Evolutionary conservation across 2,888 invertebrate species (phyloP), one percentile per base, ranked within the genome.

Genomic region (Andrena dorsata): DNA sequence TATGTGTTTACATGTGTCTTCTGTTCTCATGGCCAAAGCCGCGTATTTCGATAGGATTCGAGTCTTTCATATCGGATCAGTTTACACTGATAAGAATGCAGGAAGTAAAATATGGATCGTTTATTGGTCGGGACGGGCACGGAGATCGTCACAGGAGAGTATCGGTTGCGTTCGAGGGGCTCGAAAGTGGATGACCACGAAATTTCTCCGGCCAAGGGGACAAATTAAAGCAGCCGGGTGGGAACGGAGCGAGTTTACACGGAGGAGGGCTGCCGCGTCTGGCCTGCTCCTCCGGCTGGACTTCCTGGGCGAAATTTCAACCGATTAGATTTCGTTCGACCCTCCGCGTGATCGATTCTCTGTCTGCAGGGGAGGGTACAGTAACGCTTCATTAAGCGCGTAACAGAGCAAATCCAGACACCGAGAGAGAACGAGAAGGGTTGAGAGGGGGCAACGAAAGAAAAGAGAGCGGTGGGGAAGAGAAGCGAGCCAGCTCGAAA

Each of bases 301-400:
- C 74, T 74, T 83, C 74, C 82, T 60, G 82, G 63, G 71, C 81
- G 74, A 83, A 82, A 83, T 82, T 82, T 82, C 82, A 82, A 77
- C 77, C 83, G 83, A 78, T 84, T 84, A 66, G 75, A 84, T 84
- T 75, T 75, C 71, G 70, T 66, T 69, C 64, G 51, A 64, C 30
- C 30, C 61, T 30, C 51, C 56, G 26, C 23, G 64, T 74, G 78
- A 76, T 76, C 79, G 56, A 68, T 83, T 56, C 51, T 35, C 41
- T 2, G 6, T 53, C 41, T 49, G 16, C 41, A 8, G 69, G 30
- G 71, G 58, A 56, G 66, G 68, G 56, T 20, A 35, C 51, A 32
- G 49, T 35, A 82, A 82, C 66, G 84, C 84, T 86, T 86, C 84
- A 80, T 86, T 86, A 84, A 77, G 76, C 64, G 75, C 77, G 84